Conservation (phyloP, 2,888 invertebrate genomes). For the Lepetodrilus schrolli region DNA sequence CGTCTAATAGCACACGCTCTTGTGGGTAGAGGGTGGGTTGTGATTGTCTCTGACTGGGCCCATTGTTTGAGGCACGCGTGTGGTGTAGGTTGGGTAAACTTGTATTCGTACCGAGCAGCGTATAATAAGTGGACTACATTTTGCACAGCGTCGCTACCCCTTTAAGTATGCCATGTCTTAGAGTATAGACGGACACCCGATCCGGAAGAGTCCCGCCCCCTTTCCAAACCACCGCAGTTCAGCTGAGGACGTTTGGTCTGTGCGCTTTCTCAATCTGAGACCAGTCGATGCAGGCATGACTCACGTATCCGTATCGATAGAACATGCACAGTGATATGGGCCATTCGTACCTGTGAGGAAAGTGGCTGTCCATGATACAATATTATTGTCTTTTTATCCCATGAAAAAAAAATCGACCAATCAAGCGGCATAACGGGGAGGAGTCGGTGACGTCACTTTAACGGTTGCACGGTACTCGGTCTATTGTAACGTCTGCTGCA, state of each 20-base stretch:
- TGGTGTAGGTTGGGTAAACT: not conserved
- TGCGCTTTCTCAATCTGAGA: not conserved
- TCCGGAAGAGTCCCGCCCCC: not conserved
- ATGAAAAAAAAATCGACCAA: constrained; percentile 14
- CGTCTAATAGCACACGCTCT: not conserved
- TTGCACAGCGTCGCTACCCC: constrained; percentile 1
- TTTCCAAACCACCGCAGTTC: not conserved
- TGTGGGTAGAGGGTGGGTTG: not conserved
- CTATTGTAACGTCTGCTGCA: not conserved
- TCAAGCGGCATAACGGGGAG: constrained; percentile 3
- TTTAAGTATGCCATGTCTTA: not conserved
- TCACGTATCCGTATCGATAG: not conserved
- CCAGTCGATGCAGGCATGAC: not conserved
- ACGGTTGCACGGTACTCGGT: constrained; percentile 12
- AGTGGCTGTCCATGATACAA: not conserved
- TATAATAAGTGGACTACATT: not conserved
- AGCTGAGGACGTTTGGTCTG: not conserved
- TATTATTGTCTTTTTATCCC: constrained; percentile 19
- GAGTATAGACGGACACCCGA: no score
- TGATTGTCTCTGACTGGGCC: not conserved
- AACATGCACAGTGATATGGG: not conserved
- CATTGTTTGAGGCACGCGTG: not conserved
- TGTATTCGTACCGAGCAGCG: not conserved
- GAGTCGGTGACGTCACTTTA: constrained; percentile 14
- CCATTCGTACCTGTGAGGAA: not conserved